Percentiles rank a stretch among this genome's conserved stretches.
These are phyloP conservation scores for Rhopilema esculentum DNA, from an alignment of 30 jellyfish, hydroid and myxozoan species.

Conservation along the genomic window DNA sequence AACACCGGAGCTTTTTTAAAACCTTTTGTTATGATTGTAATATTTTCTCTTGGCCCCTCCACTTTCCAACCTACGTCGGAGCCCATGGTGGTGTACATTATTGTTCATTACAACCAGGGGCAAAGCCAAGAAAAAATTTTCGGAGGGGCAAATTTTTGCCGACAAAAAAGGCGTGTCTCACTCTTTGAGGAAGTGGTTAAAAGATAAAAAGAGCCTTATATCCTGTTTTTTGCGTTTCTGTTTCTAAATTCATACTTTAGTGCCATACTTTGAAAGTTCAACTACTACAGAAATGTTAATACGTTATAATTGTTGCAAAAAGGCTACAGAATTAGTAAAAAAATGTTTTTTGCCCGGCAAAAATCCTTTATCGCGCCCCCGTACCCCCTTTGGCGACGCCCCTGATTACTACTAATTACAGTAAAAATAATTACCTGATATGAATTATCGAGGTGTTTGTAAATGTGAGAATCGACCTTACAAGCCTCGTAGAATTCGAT, in stretches of 20 bases:
- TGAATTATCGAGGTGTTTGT: background rate
- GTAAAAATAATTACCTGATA: constrained; percentile 9
- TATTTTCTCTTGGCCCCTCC: background rate
- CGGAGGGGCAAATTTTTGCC: background rate
- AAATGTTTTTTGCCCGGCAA: background rate
- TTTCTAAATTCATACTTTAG: background rate
- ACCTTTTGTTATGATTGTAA: background rate
- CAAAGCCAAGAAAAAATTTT: background rate
- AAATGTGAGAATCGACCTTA: background rate
- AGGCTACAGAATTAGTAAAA: background rate
- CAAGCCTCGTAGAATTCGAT: constrained; percentile 18
- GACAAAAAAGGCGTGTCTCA: background rate
- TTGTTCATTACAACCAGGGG: background rate
- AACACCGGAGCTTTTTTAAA: background rate
- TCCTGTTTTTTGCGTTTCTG: background rate
- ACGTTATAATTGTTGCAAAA: background rate
- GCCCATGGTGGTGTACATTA: background rate
- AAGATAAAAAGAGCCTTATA: background rate
- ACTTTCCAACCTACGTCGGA: background rate
- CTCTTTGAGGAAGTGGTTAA: background rate
- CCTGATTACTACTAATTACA: background rate
- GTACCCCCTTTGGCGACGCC: background rate
- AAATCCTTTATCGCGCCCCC: background rate
- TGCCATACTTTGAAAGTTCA: background rate
- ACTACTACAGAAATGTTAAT: background rate